Evolutionary conservation across 2,797 vertebrate genomes (phyloP), one percentile per base, ranked within the genome.

Genomic region (Chrysocyon brachyurus): DNA sequence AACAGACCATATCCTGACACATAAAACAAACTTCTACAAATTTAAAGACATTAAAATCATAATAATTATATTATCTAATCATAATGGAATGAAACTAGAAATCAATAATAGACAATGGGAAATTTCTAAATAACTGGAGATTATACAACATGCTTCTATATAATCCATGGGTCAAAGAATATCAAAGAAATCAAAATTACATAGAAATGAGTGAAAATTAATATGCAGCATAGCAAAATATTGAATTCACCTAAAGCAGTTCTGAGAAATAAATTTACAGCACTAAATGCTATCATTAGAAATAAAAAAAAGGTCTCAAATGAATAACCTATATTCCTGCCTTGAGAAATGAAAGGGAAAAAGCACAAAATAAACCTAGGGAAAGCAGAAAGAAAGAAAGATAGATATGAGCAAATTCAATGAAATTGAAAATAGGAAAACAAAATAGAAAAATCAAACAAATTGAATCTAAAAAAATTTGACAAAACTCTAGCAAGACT

Each of bases 11-110:
- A 77, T 77, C 6, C 59, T 54, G 6, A n/a, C 15, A 40, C 33
- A 61, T 63, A 52, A 91, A 86, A 91, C 21, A 91, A 91, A 63
- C 73, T 49, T 86, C 16, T 87, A 72, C 21, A 86, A 86, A 79
- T 36, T 70, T 86, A 46, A 90, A 70, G 28, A 15, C 70, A 95
- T 86, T 77, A n/a, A 86, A 91, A 91, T 63, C 19, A 63, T 54
- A 91, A 3, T 46, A 46, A 75, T 15, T 49, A 15, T 57, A 22
- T 28, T 84, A 68, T 40, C 61, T 85, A 56, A 94, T 63, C 40
- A 78, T 24, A 85, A 78, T 59, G 31, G 54, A 90, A 70, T 68
- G 7, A 85, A 90, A 70, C 40, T 36, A 70, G 72, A 85, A 78
- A 78, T 31, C 2, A 36, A 59, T 64, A 75, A 52, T 36, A 40